These are phyloP conservation scores for Phoxinus phoxinus DNA, from an alignment of 2,113 vertebrate genomes.

Conservation along the genomic window DNA sequence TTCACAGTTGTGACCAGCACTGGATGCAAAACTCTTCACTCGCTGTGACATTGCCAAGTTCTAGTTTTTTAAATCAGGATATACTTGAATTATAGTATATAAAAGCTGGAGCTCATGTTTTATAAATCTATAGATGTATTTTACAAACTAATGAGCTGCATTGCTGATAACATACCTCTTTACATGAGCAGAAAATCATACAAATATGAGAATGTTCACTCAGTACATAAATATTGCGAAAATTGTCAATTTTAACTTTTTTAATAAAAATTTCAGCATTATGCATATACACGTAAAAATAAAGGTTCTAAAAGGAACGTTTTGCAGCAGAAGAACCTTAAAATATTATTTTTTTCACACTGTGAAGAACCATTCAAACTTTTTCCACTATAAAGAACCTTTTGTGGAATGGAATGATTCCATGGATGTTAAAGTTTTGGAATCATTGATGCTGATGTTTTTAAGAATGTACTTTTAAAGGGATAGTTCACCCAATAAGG, in stretches of 20 bases:
- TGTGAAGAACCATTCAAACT: too few relatives aligned
- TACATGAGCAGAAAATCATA: too few relatives aligned
- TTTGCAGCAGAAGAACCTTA: too few relatives aligned
- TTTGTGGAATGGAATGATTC: too few relatives aligned
- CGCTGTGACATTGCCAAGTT: not conserved
- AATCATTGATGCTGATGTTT: too few relatives aligned
- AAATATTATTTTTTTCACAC: too few relatives aligned
- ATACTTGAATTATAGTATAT: too few relatives aligned
- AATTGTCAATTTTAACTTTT: not conserved
- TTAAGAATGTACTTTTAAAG: too few relatives aligned
- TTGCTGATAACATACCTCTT: not conserved
- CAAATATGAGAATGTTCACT: not conserved
- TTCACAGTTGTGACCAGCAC: slow-evolving; percentile 6
- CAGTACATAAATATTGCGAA: not conserved
- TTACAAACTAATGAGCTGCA: not conserved
- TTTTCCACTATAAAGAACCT: too few relatives aligned
- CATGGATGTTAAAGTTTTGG: too few relatives aligned
- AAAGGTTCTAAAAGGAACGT: too few relatives aligned
- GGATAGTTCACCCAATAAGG: too few relatives aligned
- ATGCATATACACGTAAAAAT: not conserved
- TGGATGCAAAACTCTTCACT: not conserved
- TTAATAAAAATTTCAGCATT: not conserved
- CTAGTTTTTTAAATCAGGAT: not conserved
- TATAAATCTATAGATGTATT: not conserved
- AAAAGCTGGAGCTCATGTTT: not conserved